Evolutionary conservation across 2,888 invertebrate species (phyloP).

Genomic region (Eustalomyia histrio): DNA sequence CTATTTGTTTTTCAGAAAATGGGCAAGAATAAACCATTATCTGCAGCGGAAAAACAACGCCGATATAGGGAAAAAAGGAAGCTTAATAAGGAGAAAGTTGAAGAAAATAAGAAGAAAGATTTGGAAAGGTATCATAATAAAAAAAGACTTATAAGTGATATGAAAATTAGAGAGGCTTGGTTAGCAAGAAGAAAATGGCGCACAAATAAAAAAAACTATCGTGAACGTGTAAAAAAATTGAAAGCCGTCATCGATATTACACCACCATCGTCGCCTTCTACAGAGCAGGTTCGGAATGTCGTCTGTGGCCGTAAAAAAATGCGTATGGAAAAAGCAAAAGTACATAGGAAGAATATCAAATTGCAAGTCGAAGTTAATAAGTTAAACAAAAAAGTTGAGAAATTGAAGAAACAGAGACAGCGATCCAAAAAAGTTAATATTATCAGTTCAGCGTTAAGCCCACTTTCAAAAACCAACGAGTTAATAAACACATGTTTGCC

Average conservation of each 20-base stretch:
- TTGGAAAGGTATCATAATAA: constrained; percentile 45
- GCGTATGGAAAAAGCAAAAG: constrained; percentile 45
- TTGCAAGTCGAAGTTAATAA: constrained; percentile 48
- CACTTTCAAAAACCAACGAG: constrained; percentile 28
- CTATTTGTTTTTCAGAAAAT: constrained; percentile 41
- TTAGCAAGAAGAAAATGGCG: constrained; percentile 44
- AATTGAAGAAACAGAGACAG: constrained; percentile 45
- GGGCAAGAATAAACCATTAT: constrained; percentile 45
- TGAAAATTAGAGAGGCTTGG: constrained; percentile 45
- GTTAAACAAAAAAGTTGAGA: constrained; percentile 42
- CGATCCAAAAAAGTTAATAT: constrained; percentile 44
- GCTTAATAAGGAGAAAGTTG: constrained; percentile 45
- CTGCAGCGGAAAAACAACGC: constrained; percentile 47
- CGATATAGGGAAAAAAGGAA: constrained; percentile 8
- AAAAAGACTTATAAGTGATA: constrained; percentile 37
- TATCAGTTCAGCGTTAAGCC: constrained; percentile 44
- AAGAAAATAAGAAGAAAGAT: constrained; percentile 45
- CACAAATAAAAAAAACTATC: constrained; percentile 23
- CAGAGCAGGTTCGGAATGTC: constrained; percentile 43
- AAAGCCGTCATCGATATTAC: constrained; percentile 43
- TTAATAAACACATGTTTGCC: constrained; percentile 27
- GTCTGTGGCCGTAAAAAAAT: constrained; percentile 45
- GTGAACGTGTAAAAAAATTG: constrained; percentile 29
- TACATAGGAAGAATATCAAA: constrained; percentile 41
- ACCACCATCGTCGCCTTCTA: constrained; percentile 43